Evolutionary conservation across 2,797 vertebrate species (phyloP).

Genomic region (Psittacula derbiana): DNA sequence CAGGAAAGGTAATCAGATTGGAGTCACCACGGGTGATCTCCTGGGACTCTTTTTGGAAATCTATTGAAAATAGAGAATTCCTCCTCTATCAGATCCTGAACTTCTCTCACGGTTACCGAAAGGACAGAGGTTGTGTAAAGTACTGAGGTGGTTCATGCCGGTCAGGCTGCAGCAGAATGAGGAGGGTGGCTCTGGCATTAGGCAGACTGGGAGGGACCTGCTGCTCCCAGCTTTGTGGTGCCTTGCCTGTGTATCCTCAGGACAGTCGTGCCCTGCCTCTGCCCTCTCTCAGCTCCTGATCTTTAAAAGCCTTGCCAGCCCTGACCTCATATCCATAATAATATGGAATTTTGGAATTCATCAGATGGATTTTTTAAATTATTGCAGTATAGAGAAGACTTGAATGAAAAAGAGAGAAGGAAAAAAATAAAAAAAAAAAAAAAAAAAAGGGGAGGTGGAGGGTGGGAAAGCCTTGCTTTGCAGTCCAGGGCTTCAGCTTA

Average conservation of each 20-base stretch:
- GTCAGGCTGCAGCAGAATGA: fast-evolving
- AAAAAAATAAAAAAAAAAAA: neutral
- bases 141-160: neutral
- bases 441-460: neutral
- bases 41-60: neutral
- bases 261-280: neutral
- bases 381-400: fast-evolving
- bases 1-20: conserved; percentile 79
- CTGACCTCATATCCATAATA: neutral
- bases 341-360: neutral
- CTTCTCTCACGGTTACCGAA: too few relatives aligned
- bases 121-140: neutral
- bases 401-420: neutral
- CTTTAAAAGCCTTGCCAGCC: neutral
- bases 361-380: neutral
- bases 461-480: neutral
- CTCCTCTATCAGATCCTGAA: neutral
- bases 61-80: neutral
- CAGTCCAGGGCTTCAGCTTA: neutral
- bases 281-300: neutral
- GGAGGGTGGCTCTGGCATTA: neutral
- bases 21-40: neutral
- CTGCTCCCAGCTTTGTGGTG: neutral
- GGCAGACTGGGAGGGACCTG: neutral
- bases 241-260: neutral